phyloP scores from a whole-genome alignment of 2,888 invertebrate genomes.

The Anthrax anthrax region DNA sequence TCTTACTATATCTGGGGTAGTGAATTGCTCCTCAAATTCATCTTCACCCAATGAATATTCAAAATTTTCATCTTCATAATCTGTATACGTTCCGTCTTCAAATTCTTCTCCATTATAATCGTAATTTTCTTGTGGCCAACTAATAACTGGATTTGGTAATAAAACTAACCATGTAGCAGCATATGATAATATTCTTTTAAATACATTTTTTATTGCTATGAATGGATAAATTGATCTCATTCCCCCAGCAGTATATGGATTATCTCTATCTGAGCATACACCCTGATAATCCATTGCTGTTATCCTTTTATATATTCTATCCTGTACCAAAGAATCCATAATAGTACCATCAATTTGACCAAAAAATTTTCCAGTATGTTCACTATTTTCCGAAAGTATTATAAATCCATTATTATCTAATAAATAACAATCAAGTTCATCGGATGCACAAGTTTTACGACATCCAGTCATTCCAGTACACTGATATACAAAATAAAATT shows the following conservation, averaged over 20 bases:
- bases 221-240: not conserved
- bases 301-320: conserved; percentile 77
- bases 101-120: conserved; percentile 30
- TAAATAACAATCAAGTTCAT: conserved; percentile 81
- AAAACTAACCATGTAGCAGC: conserved; percentile 28
- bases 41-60: conserved; percentile 24
- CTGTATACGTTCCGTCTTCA: conserved; percentile 29
- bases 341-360: conserved; percentile 90
- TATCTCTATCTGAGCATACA: conserved; percentile 57
- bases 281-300: conserved; percentile 83
- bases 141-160: conserved; percentile 24
- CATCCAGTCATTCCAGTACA: conserved; percentile 57
- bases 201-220: conserved; percentile 21
- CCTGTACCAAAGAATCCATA: conserved; percentile 84
- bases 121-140: conserved; percentile 33
- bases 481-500: conserved; percentile 12
- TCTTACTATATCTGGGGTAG: conserved; percentile 30
- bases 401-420: conserved; percentile 91
- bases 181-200: conserved; percentile 26
- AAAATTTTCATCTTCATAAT: conserved; percentile 29
- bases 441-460: conserved; percentile 73
- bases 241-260: conserved; percentile 35
- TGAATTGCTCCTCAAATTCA: conserved; percentile 16
- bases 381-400: conserved; percentile 71
- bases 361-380: conserved; percentile 83